These are phyloP conservation scores for Morone chrysops DNA, from an alignment of 2,113 vertebrate genomes.

Conservation along the genomic window DNA sequence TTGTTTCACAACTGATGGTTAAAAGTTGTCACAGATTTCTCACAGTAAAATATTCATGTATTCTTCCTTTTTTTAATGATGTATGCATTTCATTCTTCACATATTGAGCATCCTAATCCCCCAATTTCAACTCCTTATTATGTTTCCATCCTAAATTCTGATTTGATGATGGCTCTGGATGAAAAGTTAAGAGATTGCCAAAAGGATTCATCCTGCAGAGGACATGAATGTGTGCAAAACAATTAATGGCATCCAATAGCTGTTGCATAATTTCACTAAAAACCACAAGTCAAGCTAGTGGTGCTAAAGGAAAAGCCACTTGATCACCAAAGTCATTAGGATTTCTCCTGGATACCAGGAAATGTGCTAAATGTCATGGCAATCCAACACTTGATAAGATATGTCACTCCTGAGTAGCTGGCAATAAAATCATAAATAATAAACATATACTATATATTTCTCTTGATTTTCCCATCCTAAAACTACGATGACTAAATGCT, in stretches of 20 bases:
- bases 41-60: neutral
- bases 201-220: neutral
- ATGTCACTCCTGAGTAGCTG: neutral
- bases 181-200: no score
- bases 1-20: neutral
- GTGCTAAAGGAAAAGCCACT: neutral
- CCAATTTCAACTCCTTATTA: conserved; percentile 17
- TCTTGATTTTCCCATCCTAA: neutral
- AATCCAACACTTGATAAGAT: neutral
- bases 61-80: neutral
- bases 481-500: neutral
- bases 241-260: neutral
- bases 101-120: conserved; percentile 9
- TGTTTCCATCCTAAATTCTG: neutral
- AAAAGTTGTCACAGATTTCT: conserved; percentile 18
- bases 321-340: neutral
- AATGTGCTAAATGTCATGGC: neutral
- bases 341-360: neutral
- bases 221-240: neutral
- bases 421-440: neutral
- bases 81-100: neutral
- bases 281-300: neutral
- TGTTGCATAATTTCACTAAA: neutral
- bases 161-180: no score
- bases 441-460: neutral